phyloP scores from a whole-genome alignment of 2,888 invertebrate species.

The Drosophila falleni region DNA sequence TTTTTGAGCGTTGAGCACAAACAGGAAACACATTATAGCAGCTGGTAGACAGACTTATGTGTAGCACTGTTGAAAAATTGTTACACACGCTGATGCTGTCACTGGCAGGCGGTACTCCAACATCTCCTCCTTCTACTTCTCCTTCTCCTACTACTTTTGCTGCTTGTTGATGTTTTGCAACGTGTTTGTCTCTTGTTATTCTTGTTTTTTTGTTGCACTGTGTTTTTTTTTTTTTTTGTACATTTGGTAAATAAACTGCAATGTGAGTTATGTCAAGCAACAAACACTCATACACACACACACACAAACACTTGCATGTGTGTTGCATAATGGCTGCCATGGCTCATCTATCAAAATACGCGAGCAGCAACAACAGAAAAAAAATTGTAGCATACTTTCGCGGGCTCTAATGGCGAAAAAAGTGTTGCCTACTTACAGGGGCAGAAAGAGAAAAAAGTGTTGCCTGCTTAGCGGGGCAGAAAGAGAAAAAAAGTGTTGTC shows the following conservation, averaged over 20 bases:
- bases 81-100: constrained; percentile 76
- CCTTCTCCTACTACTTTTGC: constrained; percentile 15
- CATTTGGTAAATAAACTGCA: constrained; percentile 79
- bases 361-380: constrained; percentile 52
- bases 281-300: constrained; percentile 34
- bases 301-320: constrained; percentile 35
- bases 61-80: constrained; percentile 81
- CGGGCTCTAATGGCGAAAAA: constrained; percentile 49
- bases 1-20: constrained; percentile 80
- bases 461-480: not conserved
- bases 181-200: constrained; percentile 49
- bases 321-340: constrained; percentile 78
- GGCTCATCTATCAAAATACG: constrained; percentile 80
- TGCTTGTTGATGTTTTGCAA: constrained; percentile 59
- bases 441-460: not conserved
- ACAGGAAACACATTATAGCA: constrained; percentile 81
- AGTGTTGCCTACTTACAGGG: constrained; percentile 20
- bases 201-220: constrained; percentile 44
- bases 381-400: constrained; percentile 70
- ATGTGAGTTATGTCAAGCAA: constrained; percentile 78
- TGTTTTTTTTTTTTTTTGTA: constrained; percentile 64
- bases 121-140: constrained; percentile 44
- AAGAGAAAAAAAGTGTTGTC: constrained; percentile 40
- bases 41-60: constrained; percentile 83
- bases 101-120: constrained; percentile 62